phyloP scores from a whole-genome alignment of 2,888 invertebrate species.

The Polymixis lichenea region DNA sequence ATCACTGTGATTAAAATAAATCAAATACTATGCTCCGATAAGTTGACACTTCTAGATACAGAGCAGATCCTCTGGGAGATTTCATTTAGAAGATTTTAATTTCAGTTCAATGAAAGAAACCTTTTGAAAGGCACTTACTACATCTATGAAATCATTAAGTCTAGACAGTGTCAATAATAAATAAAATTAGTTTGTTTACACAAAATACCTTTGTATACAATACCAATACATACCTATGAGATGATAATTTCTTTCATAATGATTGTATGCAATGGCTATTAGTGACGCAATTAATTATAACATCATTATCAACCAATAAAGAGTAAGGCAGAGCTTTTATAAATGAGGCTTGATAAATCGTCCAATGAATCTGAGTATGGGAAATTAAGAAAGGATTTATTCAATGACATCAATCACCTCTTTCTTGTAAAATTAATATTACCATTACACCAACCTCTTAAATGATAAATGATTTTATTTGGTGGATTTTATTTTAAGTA shows the following conservation, averaged over 20 bases:
- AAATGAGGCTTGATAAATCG: not conserved
- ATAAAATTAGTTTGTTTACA: too few species aligned
- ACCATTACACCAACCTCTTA: not conserved
- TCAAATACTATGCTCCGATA: not conserved
- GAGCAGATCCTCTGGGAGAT: not conserved
- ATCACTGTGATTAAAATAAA: constrained; percentile 31
- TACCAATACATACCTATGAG: too few species aligned
- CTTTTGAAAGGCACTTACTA: not conserved
- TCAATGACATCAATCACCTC: not conserved
- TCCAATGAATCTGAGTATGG: not conserved
- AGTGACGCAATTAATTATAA: not conserved
- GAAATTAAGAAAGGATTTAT: not conserved
- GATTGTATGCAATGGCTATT: not conserved
- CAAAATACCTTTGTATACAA: not conserved
- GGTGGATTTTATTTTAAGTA: too few species aligned
- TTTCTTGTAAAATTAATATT: not conserved
- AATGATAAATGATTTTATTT: too few species aligned
- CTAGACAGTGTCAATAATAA: not conserved
- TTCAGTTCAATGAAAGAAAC: not conserved
- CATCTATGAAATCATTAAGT: not conserved
- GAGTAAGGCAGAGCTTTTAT: not conserved
- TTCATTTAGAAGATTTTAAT: constrained; percentile 2
- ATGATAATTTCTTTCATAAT: not conserved
- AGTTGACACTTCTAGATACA: not conserved
- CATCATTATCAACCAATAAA: not conserved